phyloP scores from a whole-genome alignment of 2,113 vertebrate species.

The Globicephala melas region DNA sequence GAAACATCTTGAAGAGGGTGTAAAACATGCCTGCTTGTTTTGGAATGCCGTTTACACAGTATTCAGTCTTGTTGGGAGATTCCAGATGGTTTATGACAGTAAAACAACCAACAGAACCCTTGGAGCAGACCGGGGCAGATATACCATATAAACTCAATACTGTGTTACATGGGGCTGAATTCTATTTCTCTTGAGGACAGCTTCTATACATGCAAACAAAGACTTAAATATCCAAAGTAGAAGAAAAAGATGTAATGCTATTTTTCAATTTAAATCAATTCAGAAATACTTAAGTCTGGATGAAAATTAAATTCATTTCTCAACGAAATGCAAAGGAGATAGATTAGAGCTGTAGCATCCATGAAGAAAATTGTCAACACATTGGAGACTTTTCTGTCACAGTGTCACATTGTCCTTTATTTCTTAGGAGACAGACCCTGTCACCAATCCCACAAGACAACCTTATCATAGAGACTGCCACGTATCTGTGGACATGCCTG shows the following conservation, averaged over 20 bases:
- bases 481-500: neutral
- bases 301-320: conserved; percentile 43
- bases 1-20: neutral
- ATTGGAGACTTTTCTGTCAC: neutral
- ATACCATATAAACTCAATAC: neutral
- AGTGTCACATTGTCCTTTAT: neutral
- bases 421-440: neutral
- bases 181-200: neutral
- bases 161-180: neutral
- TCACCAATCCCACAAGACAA: neutral
- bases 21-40: neutral
- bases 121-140: neutral
- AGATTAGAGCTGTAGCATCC: neutral
- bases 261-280: conserved; percentile 21
- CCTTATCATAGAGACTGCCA: neutral
- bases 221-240: neutral
- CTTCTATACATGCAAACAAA: neutral
- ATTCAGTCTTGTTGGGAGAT: neutral
- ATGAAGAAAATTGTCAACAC: neutral
- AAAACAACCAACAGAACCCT: neutral
- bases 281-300: neutral
- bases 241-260: neutral
- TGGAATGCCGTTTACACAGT: neutral
- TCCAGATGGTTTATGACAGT: neutral
- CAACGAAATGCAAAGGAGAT: neutral